Conservation (phyloP, 2,888 invertebrate genomes). For the Pterobdella sp. region DNA sequence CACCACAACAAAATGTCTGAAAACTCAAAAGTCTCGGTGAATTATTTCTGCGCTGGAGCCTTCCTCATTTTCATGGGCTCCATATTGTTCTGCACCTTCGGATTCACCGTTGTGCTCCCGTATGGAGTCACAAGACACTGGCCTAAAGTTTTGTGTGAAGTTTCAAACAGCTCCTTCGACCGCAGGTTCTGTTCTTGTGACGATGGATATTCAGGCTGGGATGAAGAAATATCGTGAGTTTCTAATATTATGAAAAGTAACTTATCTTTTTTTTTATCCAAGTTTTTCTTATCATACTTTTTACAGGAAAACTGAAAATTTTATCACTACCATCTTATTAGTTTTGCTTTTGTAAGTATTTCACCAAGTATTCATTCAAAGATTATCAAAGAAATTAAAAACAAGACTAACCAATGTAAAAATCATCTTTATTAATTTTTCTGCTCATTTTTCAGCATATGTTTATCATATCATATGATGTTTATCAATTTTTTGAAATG, state of each 20-base stretch:
- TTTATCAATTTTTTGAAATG: too few relatives aligned
- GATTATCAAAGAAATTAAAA: too few relatives aligned
- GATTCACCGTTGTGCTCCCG: conserved; percentile 37
- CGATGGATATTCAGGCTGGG: conserved; percentile 31
- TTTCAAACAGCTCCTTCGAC: conserved; percentile 34
- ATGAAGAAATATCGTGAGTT: conserved; percentile 12
- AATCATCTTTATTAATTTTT: too few relatives aligned
- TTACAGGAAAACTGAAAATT: too few relatives aligned
- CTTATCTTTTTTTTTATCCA: too few relatives aligned
- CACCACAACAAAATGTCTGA: conserved; percentile 27
- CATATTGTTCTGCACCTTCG: conserved; percentile 36
- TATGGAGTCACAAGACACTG: conserved; percentile 34
- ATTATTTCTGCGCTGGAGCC: conserved; percentile 37
- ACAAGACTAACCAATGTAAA: too few relatives aligned
- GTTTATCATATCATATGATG: too few relatives aligned
- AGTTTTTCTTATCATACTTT: too few relatives aligned
- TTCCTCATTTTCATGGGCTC: conserved; percentile 36
- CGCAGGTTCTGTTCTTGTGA: conserved; percentile 33
- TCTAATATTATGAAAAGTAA: neutral
- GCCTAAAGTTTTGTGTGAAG: conserved; percentile 32
- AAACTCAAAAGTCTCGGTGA: conserved; percentile 30
- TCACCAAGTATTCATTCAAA: too few relatives aligned
- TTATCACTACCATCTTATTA: too few relatives aligned
- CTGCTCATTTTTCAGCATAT: too few relatives aligned
- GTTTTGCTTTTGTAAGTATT: too few relatives aligned